A percentile compares a stretch with the other conserved stretches of the same genome.
phyloP scores from a whole-genome alignment of 2,888 invertebrate genomes.

The Cerastoderma edule region DNA sequence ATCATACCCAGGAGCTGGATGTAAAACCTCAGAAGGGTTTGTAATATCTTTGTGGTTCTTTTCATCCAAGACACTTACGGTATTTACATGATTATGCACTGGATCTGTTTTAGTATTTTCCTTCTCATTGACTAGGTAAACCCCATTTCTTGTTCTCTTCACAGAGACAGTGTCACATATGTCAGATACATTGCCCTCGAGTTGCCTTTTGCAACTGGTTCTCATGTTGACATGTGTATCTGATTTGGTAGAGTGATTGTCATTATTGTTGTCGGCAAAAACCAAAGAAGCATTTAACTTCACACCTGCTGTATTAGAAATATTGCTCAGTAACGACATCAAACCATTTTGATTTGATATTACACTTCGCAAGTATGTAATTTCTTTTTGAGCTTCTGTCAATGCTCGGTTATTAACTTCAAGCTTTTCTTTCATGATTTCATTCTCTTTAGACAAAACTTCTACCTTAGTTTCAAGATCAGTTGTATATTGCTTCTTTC shows the following conservation, averaged over 20 bases:
- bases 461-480: constrained; percentile 43
- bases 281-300: constrained; percentile 58
- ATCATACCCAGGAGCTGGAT: no score
- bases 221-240: background rate
- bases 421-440: constrained; percentile 33
- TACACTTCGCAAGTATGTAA: constrained; percentile 66
- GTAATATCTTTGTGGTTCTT: no score
- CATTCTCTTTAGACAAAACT: constrained; percentile 42
- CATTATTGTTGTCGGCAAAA: background rate
- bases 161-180: background rate
- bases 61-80: no score
- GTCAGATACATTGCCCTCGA: background rate
- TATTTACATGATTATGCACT: no score
- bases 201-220: background rate
- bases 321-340: constrained; percentile 57
- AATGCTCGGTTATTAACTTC: constrained; percentile 11
- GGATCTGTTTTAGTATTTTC: background rate
- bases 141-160: constrained; percentile 27
- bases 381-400: constrained; percentile 52
- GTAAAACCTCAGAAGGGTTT: no score
- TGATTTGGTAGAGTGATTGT: background rate
- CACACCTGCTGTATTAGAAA: constrained; percentile 63
- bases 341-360: constrained; percentile 69
- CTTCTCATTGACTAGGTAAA: constrained; percentile 41
- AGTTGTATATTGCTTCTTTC: constrained; percentile 60